A percentile compares a stretch with the other conserved stretches of the same genome.
Evolutionary conservation across 2,888 invertebrate species (phyloP).

Genomic region (Graphium colonna): DNA sequence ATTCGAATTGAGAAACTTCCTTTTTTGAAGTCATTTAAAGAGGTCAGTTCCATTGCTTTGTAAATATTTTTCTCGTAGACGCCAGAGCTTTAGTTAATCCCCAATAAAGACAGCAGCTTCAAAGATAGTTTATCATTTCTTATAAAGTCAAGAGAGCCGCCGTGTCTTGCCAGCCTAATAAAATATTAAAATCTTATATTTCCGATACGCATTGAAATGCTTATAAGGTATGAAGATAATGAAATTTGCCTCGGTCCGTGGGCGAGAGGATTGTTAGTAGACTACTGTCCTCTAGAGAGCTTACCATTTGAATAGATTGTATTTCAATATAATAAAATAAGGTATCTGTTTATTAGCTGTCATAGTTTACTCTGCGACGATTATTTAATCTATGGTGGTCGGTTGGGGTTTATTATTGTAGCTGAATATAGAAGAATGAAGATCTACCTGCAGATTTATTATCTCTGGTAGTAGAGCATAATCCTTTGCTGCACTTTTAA

Average conservation of each 20-base stretch:
- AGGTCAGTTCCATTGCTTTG: no score
- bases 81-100: background rate
- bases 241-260: slow-evolving; percentile 18
- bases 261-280: slow-evolving; percentile 19
- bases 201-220: slow-evolving; percentile 18
- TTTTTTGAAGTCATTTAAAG: no score
- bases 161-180: slow-evolving; percentile 1
- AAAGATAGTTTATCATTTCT: background rate
- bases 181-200: slow-evolving; percentile 12
- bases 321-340: slow-evolving; percentile 10
- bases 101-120: background rate
- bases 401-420: background rate
- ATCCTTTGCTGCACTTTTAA: no score
- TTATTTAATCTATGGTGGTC: background rate
- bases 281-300: slow-evolving; percentile 8
- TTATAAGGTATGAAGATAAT: slow-evolving; percentile 16
- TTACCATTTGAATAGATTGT: slow-evolving; percentile 4
- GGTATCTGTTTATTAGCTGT: background rate
- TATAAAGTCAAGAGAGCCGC: background rate
- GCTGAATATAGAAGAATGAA: background rate
- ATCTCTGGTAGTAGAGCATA: no score
- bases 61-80: no score
- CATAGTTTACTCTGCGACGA: background rate
- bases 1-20: no score
- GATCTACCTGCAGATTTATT: no score